A percentile compares a stretch with the other conserved stretches of the same genome.
phyloP scores from a whole-genome alignment of 2,113 vertebrate genomes.

The Silurus asotus region DNA sequence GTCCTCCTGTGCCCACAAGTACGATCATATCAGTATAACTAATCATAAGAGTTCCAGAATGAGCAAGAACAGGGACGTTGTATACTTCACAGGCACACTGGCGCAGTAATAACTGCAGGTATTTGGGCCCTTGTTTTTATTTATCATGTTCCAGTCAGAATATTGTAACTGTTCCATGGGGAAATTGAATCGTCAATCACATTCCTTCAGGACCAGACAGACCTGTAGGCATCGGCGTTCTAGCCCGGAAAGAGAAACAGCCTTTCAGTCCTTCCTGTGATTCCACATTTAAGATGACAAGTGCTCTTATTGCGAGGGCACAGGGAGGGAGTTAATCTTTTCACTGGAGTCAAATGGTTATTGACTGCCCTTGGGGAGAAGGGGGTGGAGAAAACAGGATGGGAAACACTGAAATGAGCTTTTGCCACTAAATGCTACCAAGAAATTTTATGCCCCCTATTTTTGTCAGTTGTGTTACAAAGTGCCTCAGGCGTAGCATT shows the following conservation, averaged over 20 bases:
- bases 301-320: slow-evolving; percentile 65
- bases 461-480: slow-evolving; percentile 61
- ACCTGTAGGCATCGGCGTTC: slow-evolving; percentile 21
- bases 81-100: not conserved
- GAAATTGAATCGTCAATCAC: slow-evolving; percentile 76
- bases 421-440: slow-evolving; percentile 32
- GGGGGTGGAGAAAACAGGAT: slow-evolving; percentile 21
- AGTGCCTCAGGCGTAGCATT: slow-evolving; percentile 45
- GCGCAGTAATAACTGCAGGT: slow-evolving; percentile 47
- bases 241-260: slow-evolving; percentile 64
- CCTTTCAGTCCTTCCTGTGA: slow-evolving; percentile 57
- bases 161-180: slow-evolving; percentile 65
- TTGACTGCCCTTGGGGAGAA: slow-evolving; percentile 59
- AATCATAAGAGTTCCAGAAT: slow-evolving; percentile 51
- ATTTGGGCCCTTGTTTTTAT: slow-evolving; percentile 64
- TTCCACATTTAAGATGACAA: slow-evolving; percentile 55
- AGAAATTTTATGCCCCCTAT: slow-evolving; percentile 55
- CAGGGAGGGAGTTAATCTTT: slow-evolving; percentile 70
- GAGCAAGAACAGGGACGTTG: not conserved
- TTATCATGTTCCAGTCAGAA: slow-evolving; percentile 71
- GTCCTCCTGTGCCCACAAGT: not conserved
- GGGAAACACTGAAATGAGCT: slow-evolving; percentile 38
- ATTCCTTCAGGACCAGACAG: slow-evolving; percentile 58
- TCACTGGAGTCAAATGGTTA: slow-evolving; percentile 63
- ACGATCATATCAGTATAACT: slow-evolving; percentile 45